Evolutionary conservation across 30 jellyfish, hydroid and myxozoan genomes (phyloP).

Genomic region (Cassiopea andromeda): DNA sequence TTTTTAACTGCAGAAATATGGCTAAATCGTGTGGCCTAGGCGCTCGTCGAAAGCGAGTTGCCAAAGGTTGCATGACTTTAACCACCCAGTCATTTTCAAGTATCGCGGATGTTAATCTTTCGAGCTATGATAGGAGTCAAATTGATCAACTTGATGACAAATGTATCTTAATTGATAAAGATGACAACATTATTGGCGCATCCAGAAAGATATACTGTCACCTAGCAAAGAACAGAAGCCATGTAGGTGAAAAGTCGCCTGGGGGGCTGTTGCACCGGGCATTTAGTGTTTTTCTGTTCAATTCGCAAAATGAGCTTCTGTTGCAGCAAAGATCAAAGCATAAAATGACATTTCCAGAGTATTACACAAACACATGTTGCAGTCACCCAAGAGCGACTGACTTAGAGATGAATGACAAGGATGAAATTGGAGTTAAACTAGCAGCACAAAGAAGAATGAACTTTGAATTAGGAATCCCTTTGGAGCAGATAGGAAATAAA

Average conservation of each 20-base stretch:
- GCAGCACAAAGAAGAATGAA: conserved; percentile 96
- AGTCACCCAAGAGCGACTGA: conserved; percentile 92
- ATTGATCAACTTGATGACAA: conserved; percentile 74
- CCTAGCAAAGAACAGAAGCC: conserved; percentile 18
- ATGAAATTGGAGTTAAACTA: conserved; percentile 78
- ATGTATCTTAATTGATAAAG: conserved; percentile 69
- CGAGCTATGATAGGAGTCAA: conserved; percentile 58
- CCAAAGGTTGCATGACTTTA: not conserved
- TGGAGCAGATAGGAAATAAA: conserved; percentile 41
- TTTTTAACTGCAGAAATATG: too few species aligned
- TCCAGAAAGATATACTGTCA: conserved; percentile 82
- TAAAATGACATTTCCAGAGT: conserved; percentile 80
- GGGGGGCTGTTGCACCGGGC: conserved; percentile 93
- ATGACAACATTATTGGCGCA: conserved; percentile 80
- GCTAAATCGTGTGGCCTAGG: not conserved
- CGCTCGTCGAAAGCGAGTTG: not conserved
- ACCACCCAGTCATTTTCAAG: not conserved
- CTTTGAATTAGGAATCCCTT: conserved; percentile 92
- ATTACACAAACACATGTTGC: conserved; percentile 95
- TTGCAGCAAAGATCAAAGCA: conserved; percentile 87
- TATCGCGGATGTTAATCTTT: not conserved
- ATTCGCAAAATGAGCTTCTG: conserved; percentile 71
- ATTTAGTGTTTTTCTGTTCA: conserved; percentile 94
- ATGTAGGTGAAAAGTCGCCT: conserved; percentile 7
- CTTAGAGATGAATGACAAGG: conserved; percentile 76